Conservation (phyloP, 1,140 invertebrate genomes). For the Formica exsecta region DNA sequence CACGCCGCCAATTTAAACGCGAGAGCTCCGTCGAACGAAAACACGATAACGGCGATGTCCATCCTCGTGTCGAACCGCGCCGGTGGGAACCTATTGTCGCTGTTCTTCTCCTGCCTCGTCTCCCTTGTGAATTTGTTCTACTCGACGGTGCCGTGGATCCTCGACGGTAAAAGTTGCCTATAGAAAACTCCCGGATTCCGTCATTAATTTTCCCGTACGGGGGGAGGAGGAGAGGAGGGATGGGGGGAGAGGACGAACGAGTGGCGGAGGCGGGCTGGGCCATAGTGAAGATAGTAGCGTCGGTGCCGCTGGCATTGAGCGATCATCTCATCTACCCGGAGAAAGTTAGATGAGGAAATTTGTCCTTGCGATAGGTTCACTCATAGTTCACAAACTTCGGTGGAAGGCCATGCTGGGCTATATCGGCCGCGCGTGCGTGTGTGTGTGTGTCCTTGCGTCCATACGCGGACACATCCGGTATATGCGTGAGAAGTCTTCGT, state of each 20-base stretch:
- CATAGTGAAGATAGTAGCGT: slow-evolving; percentile 71
- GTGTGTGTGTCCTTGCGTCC: not conserved
- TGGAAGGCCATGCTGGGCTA: slow-evolving; percentile 69
- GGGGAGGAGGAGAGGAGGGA: not conserved
- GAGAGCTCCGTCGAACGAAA: slow-evolving; percentile 52
- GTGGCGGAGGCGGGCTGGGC: slow-evolving; percentile 29
- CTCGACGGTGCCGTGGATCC: slow-evolving; percentile 49
- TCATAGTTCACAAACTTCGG: slow-evolving; percentile 84
- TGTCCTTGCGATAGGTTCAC: slow-evolving; percentile 84
- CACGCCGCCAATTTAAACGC: slow-evolving; percentile 52
- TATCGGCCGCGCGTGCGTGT: not conserved
- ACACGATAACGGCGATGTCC: slow-evolving; percentile 58
- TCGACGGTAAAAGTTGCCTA: slow-evolving; percentile 75
- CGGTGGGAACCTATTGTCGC: slow-evolving; percentile 67
- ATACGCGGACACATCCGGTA: not conserved
- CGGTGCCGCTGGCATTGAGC: slow-evolving; percentile 83
- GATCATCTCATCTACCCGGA: slow-evolving; percentile 85
- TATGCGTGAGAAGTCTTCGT: slow-evolving; percentile 21
- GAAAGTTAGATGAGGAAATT: slow-evolving; percentile 87
- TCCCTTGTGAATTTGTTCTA: slow-evolving; percentile 68
- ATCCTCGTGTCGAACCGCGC: slow-evolving; percentile 59
- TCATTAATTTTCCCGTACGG: slow-evolving; percentile 81
- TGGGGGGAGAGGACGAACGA: not conserved
- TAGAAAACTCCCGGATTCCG: slow-evolving; percentile 81
- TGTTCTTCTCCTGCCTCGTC: slow-evolving; percentile 41